Evolutionary conservation across 2,113 vertebrate genomes (phyloP).

Genomic region (Apistogramma diplotaenia): DNA sequence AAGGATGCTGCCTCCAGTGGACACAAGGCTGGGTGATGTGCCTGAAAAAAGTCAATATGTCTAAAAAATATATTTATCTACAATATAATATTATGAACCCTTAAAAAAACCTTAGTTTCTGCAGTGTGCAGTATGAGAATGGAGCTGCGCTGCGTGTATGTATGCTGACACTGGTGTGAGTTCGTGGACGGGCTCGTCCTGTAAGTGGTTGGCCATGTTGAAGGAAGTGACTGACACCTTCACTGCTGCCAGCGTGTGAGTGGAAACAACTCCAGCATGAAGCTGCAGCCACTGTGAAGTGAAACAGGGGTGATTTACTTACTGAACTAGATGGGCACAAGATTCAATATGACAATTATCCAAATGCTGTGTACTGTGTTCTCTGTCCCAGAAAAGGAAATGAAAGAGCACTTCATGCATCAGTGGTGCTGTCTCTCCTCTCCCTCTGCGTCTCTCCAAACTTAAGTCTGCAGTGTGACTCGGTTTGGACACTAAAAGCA

Average conservation of each 20-base stretch:
- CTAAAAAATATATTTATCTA: too few relatives aligned
- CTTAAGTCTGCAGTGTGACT: background rate
- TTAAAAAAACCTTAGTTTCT: background rate
- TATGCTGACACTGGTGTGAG: background rate
- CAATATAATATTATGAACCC: too few relatives aligned
- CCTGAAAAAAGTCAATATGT: background rate
- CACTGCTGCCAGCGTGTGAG: background rate
- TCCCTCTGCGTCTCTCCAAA: background rate
- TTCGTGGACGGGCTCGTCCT: background rate
- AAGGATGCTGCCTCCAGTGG: background rate
- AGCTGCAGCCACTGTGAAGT: background rate
- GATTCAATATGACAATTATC: background rate
- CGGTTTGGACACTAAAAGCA: background rate
- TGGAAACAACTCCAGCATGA: background rate
- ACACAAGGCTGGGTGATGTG: background rate
- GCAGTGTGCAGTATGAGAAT: background rate
- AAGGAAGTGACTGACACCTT: background rate
- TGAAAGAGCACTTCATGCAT: background rate
- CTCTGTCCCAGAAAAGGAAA: background rate
- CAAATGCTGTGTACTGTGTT: background rate
- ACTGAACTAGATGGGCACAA: background rate
- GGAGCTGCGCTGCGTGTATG: background rate
- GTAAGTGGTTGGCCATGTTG: background rate
- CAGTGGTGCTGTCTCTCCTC: background rate
- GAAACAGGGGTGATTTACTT: background rate